A percentile compares a stretch with the other conserved stretches of the same genome.
Conservation (phyloP, 2,797 vertebrate genomes). For the Ciconia nigra region DNA sequence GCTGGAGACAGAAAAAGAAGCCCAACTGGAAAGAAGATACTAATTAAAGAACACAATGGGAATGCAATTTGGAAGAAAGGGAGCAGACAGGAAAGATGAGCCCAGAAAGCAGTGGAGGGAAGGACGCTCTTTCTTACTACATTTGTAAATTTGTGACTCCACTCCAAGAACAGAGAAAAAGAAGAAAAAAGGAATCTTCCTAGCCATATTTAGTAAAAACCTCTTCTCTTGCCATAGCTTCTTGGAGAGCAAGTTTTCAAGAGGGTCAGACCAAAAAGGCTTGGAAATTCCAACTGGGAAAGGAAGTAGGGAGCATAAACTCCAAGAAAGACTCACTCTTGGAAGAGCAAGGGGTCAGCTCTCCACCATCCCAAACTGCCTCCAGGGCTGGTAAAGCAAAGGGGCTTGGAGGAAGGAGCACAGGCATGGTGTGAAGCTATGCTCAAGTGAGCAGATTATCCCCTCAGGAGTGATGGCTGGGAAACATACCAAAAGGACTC, state of each 20-base stretch:
- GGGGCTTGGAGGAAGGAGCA: background rate
- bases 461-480: background rate
- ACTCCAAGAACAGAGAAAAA: background rate
- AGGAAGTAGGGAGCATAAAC: background rate
- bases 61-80: background rate
- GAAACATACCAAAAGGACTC: background rate
- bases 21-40: background rate
- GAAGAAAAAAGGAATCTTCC: background rate
- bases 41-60: background rate
- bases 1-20: background rate
- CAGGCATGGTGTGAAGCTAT: background rate
- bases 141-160: background rate
- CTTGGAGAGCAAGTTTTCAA: background rate
- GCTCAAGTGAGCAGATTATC: background rate
- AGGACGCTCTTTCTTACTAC: background rate
- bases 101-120: background rate
- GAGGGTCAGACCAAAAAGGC: background rate
- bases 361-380: background rate
- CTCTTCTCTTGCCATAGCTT: background rate
- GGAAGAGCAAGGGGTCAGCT: background rate
- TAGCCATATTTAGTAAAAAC: background rate
- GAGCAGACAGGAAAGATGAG: background rate
- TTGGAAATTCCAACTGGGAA: background rate
- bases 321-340: background rate
- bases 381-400: background rate